Evolutionary conservation across 2,113 vertebrate species (phyloP), one percentile per base, ranked within the genome.

Genomic region (Mustela lutreola): DNA sequence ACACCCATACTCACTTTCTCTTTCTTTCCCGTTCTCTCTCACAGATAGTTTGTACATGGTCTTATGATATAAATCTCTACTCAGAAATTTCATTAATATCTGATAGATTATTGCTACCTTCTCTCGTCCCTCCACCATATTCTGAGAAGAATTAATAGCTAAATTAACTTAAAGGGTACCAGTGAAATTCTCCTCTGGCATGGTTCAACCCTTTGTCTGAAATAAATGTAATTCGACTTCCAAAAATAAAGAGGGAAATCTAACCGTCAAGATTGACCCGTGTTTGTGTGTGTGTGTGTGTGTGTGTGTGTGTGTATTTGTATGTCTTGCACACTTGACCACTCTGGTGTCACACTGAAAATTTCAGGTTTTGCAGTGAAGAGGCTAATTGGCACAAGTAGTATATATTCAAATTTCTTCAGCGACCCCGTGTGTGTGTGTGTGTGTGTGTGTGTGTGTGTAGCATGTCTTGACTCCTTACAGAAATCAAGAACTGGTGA

Each of bases 111-210:
- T 28, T 76, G 26, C 4, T 91, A 63, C 19, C 1, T 11, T 83
- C 5, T 26, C 6, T 71, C 1, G 33, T 91, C 21, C 3, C 42
- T 26, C 26, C 10, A 19, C 0, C 0, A 42, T 0, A 28, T 11
- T 1, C 22, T 91, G 62, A 79, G 31, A 83, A 84, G 28, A 78
- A 16, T 26, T 65, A 42, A 50, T n/a, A 33, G 75, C 42, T 15
- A 84, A 95, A 83, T 86, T 53, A 91, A 28, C 10, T 79, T 60
- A 45, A 21, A 81, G 33, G 11, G 4, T 70, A 53, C 63, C 7
- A 73, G 16, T 16, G 10, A 79, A 73, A 78, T 86, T 91, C 10
- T 97, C 26, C 28, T 50, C 26, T 53, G 7, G n/a, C 31, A 58
- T 28, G 62, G 15, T 86, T 78, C 58, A 48, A 31, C 18, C 26